These are phyloP conservation scores for Mylabris phalerata DNA, from an alignment of 1,140 invertebrate species.

Conservation along the genomic window DNA sequence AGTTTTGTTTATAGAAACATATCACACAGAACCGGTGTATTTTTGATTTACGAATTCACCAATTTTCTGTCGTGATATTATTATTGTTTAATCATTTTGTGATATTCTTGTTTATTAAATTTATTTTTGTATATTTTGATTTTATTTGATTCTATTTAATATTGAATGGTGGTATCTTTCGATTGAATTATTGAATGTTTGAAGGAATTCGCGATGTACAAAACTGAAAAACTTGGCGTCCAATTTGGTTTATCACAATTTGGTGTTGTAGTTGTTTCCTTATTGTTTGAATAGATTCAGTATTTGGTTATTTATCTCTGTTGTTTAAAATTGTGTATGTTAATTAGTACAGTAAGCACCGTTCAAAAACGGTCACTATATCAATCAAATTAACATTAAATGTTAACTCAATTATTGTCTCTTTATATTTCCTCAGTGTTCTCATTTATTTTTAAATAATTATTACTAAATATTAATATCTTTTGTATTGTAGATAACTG, in stretches of 20 bases:
- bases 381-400: conserved; percentile 13
- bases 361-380: conserved; percentile 1
- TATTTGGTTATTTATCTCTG: conserved; percentile 4
- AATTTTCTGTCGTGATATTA: neutral
- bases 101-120: too few species aligned
- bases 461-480: conserved; percentile 21
- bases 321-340: conserved; percentile 1
- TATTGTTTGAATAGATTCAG: conserved; percentile 1
- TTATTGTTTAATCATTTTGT: neutral
- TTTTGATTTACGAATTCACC: too few species aligned
- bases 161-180: too few species aligned
- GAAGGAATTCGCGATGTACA: neutral
- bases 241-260: conserved; percentile 15
- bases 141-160: too few species aligned
- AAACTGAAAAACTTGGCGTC: conserved; percentile 17
- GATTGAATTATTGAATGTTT: too few species aligned
- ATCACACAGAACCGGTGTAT: too few species aligned
- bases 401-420: conserved; percentile 13
- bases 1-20: too few species aligned
- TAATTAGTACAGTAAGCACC: too few species aligned
- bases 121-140: too few species aligned
- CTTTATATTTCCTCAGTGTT: neutral
- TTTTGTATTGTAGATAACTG: conserved; percentile 27
- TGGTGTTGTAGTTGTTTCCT: conserved; percentile 20
- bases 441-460: neutral